Conservation (phyloP, 2,888 invertebrate genomes). For the Drosophila conformis region DNA sequence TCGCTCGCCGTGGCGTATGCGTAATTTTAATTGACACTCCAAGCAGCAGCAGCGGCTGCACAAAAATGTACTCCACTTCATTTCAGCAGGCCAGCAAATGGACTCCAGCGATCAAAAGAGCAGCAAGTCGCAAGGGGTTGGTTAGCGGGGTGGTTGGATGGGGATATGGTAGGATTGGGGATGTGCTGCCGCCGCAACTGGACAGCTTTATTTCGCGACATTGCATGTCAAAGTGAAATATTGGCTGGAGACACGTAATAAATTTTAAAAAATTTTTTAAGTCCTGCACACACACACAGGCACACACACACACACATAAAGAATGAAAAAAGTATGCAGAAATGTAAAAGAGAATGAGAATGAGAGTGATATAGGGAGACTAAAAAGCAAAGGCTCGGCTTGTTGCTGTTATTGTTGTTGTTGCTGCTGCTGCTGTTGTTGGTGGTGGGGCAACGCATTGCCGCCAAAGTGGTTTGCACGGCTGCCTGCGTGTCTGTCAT, state of each 20-base stretch:
- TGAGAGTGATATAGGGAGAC: constrained; percentile 24
- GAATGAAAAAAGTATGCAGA: constrained; percentile 23
- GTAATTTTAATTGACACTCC: constrained; percentile 75
- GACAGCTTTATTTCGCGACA: constrained; percentile 84
- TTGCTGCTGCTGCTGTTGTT: neutral
- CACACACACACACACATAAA: constrained; percentile 12
- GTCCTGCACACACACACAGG: constrained; percentile 42
- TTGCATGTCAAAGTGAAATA: constrained; percentile 84
- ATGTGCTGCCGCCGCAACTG: constrained; percentile 62
- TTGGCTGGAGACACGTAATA: constrained; percentile 84
- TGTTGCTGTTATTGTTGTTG: neutral
- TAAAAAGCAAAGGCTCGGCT: constrained; percentile 21
- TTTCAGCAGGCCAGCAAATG: constrained; percentile 58
- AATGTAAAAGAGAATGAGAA: constrained; percentile 34
- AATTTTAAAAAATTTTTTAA: constrained; percentile 80
- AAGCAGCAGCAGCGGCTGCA: constrained; percentile 30
- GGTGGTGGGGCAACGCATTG: constrained; percentile 55
- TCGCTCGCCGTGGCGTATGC: constrained; percentile 37
- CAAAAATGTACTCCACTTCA: constrained; percentile 54
- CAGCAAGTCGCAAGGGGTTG: constrained; percentile 10
- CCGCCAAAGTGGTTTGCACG: constrained; percentile 79
- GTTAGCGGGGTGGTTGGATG: neutral
- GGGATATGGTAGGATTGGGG: neutral
- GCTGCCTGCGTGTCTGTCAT: constrained; percentile 78
- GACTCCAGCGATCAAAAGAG: constrained; percentile 55